Evolutionary conservation across 2,888 invertebrate genomes (phyloP), one percentile per base, ranked within the genome.

Genomic region (Listrodromus nycthemerus): DNA sequence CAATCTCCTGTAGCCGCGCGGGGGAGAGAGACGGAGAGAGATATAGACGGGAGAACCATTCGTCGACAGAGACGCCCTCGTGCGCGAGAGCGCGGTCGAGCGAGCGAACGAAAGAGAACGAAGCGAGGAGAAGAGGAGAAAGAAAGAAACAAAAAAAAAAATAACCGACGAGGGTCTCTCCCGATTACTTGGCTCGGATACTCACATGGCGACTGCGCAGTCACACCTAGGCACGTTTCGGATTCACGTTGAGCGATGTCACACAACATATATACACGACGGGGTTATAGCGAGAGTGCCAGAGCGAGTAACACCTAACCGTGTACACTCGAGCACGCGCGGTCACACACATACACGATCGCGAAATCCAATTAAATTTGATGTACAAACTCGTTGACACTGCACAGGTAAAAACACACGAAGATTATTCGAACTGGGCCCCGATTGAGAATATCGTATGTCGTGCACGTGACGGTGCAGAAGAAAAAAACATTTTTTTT

Each of bases 181-280:
- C 75, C 79, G 75, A 79, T 71, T 75, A 84, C 79, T 79, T 76
- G 58, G 82, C 85, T 84, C 84, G 82, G 82, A 86, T 91, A 92
- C 92, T 91, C 90, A 91, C 92, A 92, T 91, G 91, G 92, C 92
- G 92, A 90, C 89, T 92, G 93, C 92, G 92, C 92, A 93, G 92
- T 92, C 92, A 91, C 92, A 91, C 92, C 92, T 92, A 89, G 88
- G 87, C 90, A 91, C 91, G 90, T 89, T 92, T 91, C 90, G 87
- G 87, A 89, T 88, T 86, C 88, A 86, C 86, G 85, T 78, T 79
- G 80, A 83, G 63, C 74, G 82, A 82, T 77, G 55, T 78, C 82
- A 77, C 74, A 48, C 81, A 41, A 78, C 79, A 52, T 52, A 71
- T 66, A 66, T 65, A 37, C 37, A 41, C 24, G 37, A 24, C 37